Evolutionary conservation across 2,797 vertebrate genomes (phyloP).

Genomic region (Scomberomorus guttatus): DNA sequence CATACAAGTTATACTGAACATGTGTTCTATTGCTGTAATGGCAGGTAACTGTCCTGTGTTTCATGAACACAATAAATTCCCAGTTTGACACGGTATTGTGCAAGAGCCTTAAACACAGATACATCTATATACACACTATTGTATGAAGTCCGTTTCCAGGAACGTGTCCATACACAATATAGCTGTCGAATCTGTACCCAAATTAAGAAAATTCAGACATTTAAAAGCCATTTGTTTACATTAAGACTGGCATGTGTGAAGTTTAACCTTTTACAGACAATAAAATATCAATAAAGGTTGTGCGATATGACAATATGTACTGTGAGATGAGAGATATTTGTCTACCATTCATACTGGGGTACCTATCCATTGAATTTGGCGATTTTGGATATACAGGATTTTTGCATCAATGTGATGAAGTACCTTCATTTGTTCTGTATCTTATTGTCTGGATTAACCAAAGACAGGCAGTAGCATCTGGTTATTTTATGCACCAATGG

Average conservation of each 20-base stretch:
- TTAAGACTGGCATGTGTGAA: not conserved
- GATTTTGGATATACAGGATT: not conserved
- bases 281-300: not conserved
- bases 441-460: not conserved
- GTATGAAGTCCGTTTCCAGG: not conserved
- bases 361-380: not conserved
- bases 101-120: conserved; percentile 20
- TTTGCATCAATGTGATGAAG: conserved; percentile 13
- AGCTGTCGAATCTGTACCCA: conserved; percentile 5
- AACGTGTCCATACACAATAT: not conserved
- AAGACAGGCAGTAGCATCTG: not conserved
- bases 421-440: not conserved
- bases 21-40: conserved; percentile 50
- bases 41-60: conserved; percentile 16
- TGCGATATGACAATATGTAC: conserved; percentile 1
- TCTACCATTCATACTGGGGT: not conserved
- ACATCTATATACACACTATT: not conserved
- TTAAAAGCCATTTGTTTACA: not conserved
- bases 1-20: conserved; percentile 25
- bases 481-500: not conserved
- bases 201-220: not conserved
- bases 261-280: not conserved
- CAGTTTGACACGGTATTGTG: conserved; percentile 6
- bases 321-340: not conserved
- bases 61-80: not conserved